Percentiles rank a stretch among this genome's conserved stretches.
Conservation (phyloP, 2,797 vertebrate genomes). For the Euphonia xanthogaster region DNA sequence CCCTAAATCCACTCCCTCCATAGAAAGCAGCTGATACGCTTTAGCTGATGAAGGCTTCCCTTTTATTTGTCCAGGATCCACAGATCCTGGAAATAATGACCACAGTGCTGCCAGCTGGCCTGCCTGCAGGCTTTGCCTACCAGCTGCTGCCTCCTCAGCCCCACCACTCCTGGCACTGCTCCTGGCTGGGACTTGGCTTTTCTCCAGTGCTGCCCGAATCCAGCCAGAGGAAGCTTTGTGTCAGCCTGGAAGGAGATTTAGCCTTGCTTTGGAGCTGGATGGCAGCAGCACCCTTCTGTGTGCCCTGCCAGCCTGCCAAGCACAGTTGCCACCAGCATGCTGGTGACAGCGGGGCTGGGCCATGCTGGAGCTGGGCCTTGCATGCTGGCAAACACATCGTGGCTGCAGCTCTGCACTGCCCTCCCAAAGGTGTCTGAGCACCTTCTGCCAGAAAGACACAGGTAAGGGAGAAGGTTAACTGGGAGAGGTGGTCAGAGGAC, state of each 20-base stretch:
- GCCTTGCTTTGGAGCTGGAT: slow-evolving; percentile 64
- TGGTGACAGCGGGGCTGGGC: not conserved
- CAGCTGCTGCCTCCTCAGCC: not conserved
- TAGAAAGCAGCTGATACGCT: rapidly evolving
- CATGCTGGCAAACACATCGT: not conserved
- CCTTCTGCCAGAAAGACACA: not conserved
- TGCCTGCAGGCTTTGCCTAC: not conserved
- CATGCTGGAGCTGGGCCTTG: not conserved
- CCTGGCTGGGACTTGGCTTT: not conserved
- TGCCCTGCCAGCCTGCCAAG: slow-evolving; percentile 6
- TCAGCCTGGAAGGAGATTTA: slow-evolving; percentile 39
- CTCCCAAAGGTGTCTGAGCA: not conserved
- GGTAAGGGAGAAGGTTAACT: not conserved
- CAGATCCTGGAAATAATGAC: not conserved
- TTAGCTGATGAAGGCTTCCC: not conserved
- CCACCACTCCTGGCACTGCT: not conserved
- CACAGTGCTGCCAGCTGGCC: not conserved
- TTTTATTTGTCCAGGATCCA: not conserved
- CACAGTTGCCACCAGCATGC: not conserved
- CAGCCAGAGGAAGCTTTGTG: slow-evolving; percentile 54
- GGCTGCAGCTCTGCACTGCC: rapidly evolving
- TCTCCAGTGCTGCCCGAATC: slow-evolving; percentile 1
- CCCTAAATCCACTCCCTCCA: not conserved
- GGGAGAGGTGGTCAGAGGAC: not conserved
- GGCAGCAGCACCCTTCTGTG: slow-evolving; percentile 19